Base-by-base conservation (phyloP, 1,140 invertebrate species). In the Drosophila sucinea region DNA sequence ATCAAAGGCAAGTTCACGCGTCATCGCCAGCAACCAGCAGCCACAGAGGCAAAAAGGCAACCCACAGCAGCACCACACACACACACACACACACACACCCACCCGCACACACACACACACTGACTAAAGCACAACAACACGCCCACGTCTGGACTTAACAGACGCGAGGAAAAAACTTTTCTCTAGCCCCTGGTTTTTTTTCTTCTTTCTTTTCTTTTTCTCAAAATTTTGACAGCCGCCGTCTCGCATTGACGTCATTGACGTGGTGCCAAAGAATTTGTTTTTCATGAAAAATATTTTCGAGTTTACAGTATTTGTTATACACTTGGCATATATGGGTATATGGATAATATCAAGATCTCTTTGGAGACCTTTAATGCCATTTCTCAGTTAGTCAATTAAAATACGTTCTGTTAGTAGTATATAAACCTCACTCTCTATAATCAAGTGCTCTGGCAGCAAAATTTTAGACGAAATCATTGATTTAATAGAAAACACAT, bases 241-340 rank as follows among this genome's bases (percentile, higher is more conserved):
- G 75, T 79, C 68, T 57, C 60, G 73, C 73, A 89, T 89, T 89
- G 84, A 89, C 84, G 84, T 89, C 84, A 89, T 84, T 84, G 77
- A 89, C 84, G 77, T 78, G 79, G 73, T 55, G 83, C 80, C 73
- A 79, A 87, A 70, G 84, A 89, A 89, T 89, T 81, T 89, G 84
- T 89, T 89, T 89, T 89, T 89, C 84, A 71, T 75, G 84, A 89
- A 89, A 85, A 87, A 80, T 83, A 87, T 81, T 89, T 89, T 64
- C 70, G 73, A 47, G 47, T 72, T 74, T 73, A 70, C 73, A 35
- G 63, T 58, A 73, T 83, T 75, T 63, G 57, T 67, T 40, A 35
- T 54, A 68, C 64, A 41, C 56, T 73, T 67, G 33, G 65, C 44
- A 60, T 60, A 35, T 8, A 5, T 7, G 56, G 56, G 56, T 35